Evolutionary conservation across 2,113 vertebrate species (phyloP), one percentile per base, ranked within the genome.

Genomic region (Barnardius zonarius): DNA sequence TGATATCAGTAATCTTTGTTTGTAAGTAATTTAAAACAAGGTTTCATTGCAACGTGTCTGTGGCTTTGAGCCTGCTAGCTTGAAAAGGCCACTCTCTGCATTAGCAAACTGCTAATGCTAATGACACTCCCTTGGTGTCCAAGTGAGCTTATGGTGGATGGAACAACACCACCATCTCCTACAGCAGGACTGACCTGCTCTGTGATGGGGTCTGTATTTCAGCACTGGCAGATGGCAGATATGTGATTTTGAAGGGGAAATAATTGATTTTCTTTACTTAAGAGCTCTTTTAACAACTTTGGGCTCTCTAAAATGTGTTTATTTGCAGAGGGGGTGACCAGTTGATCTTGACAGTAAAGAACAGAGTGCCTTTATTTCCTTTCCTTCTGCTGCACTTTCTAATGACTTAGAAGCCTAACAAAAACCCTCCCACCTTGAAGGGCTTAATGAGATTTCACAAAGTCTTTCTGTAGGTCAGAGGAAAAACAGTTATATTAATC

Each of bases 401-500:
- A 51, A 81, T 64, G 79, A 48, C 86, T 77, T 9, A 74, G 92
- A 93, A 93, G 52, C 37, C 31, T 28, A 5, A 64, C 6, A 16
- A 49, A 86, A 84, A 89, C 44, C 57, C 62, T 93, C 86, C 77
- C 74, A 89, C 62, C 95, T 95, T 46, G 35, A 48, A 72, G 31
- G 51, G 52, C 70, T 77, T 88, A 48, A 72, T 41, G 17, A 46
- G 43, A 83, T 69, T 96, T 86, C 79, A 94, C 74, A 39, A 88
- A 78, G 83, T 88, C 52, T 81, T 23, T 87, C 43, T 69, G 46
- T 57, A 80, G 83, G 68, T 92, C 79, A 3, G 14, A 78, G 44
- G 27, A 74, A 89, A 93, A 83, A 17, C 86, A 80, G 64, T 84
- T 88, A 91, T 96, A 93, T 93, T 96, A 89, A 93, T 93, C 94